A percentile compares a stretch with the other conserved stretches of the same genome.
These are phyloP conservation scores for Tetranychus piercei DNA, from an alignment of 2,888 invertebrate species.

Conservation along the genomic window DNA sequence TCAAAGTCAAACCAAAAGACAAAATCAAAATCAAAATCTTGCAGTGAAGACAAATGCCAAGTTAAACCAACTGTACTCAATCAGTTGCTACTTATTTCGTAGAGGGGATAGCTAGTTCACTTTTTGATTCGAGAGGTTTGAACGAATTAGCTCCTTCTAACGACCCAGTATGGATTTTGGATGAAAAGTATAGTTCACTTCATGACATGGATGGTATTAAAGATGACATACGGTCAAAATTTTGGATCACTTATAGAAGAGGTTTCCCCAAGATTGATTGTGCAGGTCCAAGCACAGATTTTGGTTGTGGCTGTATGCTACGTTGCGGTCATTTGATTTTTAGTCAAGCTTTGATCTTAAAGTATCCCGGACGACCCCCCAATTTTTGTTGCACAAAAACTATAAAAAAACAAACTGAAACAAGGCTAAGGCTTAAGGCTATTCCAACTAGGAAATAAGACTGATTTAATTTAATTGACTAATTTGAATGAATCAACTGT, in stretches of 20 bases:
- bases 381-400: too few species aligned
- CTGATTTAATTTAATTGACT: too few species aligned
- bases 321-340: constrained; percentile 97
- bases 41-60: too few species aligned
- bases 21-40: too few species aligned
- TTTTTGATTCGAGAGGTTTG: not conserved
- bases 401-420: too few species aligned
- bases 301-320: constrained; percentile 97
- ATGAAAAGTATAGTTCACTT: constrained; percentile 58
- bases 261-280: constrained; percentile 76
- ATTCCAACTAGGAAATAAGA: too few species aligned
- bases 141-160: not conserved
- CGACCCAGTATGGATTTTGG: constrained; percentile 58
- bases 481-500: too few species aligned
- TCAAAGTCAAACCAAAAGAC: too few species aligned
- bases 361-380: constrained; percentile 49
- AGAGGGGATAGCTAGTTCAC: not conserved
- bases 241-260: constrained; percentile 93
- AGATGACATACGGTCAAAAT: constrained; percentile 61
- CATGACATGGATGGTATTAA: constrained; percentile 57
- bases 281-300: constrained; percentile 65
- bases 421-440: too few species aligned
- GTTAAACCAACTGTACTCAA: not conserved
- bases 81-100: not conserved
- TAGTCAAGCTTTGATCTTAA: constrained; percentile 61